These are phyloP conservation scores for Andrena haemorrhoa DNA, from an alignment of 2,888 invertebrate genomes.

Conservation along the genomic window DNA sequence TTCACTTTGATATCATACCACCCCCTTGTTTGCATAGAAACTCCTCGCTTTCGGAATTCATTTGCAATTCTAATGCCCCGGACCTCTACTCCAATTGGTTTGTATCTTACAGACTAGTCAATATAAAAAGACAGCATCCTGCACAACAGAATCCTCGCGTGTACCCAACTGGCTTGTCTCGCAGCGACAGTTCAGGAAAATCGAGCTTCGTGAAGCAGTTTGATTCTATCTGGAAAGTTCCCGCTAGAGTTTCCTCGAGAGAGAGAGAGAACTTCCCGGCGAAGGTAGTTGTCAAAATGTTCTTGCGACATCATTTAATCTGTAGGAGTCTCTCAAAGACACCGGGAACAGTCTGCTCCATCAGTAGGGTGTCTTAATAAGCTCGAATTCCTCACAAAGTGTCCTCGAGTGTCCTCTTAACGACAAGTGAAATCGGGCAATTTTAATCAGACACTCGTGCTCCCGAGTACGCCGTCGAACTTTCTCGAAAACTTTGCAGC, in stretches of 20 bases:
- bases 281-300: conserved; percentile 8
- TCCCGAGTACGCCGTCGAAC: neutral
- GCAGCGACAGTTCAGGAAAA: conserved; percentile 17
- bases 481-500: neutral
- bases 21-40: too few species aligned
- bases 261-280: neutral
- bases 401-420: neutral
- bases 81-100: too few species aligned
- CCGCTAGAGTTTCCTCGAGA: neutral
- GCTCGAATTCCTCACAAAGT: neutral
- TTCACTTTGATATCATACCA: too few species aligned
- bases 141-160: too few species aligned
- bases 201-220: conserved; percentile 1
- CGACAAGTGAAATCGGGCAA: neutral
- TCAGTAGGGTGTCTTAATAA: neutral
- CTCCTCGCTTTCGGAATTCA: too few species aligned
- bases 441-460: conserved; percentile 5
- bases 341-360: neutral
- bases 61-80: too few species aligned
- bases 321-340: neutral
- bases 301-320: neutral
- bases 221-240: conserved; percentile 23
- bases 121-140: too few species aligned
- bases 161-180: neutral
- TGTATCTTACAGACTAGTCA: too few species aligned